phyloP scores from a whole-genome alignment of 1,140 invertebrate species.

The Formica exsecta region DNA sequence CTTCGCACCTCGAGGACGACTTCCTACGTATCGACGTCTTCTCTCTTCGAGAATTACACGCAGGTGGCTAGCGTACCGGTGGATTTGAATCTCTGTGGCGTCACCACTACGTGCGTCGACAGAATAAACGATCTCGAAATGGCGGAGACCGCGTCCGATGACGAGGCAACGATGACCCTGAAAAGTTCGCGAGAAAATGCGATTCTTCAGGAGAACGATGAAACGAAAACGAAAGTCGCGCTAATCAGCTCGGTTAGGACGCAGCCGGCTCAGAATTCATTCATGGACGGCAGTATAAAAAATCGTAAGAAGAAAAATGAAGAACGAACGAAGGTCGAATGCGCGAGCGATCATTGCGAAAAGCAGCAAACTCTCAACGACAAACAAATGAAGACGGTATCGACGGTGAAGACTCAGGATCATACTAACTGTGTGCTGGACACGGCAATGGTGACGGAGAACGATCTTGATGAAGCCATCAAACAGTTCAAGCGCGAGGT shows the following conservation, averaged over 20 bases:
- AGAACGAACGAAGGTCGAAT: constrained; percentile 45
- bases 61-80: constrained; percentile 87
- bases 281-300: constrained; percentile 76
- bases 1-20: constrained; percentile 63
- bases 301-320: constrained; percentile 35
- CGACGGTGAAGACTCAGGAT: constrained; percentile 84
- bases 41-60: constrained; percentile 79
- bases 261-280: constrained; percentile 71
- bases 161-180: constrained; percentile 22
- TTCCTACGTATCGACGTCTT: constrained; percentile 72
- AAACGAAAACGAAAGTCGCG: constrained; percentile 72
- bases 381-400: background rate
- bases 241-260: constrained; percentile 71
- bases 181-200: constrained; percentile 42
- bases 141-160: constrained; percentile 61
- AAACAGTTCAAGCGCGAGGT: constrained; percentile 78
- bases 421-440: constrained; percentile 79
- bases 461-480: constrained; percentile 81
- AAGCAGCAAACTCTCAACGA: background rate
- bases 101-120: constrained; percentile 48
- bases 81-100: constrained; percentile 86
- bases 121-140: constrained; percentile 71
- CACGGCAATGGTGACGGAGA: constrained; percentile 81
- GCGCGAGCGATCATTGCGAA: constrained; percentile 53
- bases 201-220: constrained; percentile 40